A percentile compares a stretch with the other conserved stretches of the same genome.
Conservation (phyloP, 2,113 vertebrate genomes). For the Halichoeres trimaculatus region DNA sequence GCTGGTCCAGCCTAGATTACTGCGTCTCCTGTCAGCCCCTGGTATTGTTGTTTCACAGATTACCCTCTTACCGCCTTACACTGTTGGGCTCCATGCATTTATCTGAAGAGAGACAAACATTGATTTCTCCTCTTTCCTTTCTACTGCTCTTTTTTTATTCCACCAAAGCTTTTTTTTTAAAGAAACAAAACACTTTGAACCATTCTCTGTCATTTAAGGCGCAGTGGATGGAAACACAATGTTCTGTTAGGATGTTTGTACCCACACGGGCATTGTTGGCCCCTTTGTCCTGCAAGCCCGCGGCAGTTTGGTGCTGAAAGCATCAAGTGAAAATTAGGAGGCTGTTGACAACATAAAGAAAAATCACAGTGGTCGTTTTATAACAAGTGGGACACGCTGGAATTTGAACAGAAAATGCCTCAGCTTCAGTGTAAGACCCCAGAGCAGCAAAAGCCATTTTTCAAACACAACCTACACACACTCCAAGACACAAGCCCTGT, state of each 20-base stretch:
- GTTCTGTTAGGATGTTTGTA: constrained; percentile 32
- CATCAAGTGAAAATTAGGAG: constrained; percentile 13
- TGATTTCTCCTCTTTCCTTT: constrained; percentile 70
- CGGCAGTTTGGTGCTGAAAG: constrained; percentile 1
- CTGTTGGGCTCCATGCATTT: constrained; percentile 63
- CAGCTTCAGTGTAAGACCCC: background rate
- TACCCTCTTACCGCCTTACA: constrained; percentile 66
- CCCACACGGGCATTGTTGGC: constrained; percentile 2
- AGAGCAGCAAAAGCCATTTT: background rate
- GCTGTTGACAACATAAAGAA: constrained; percentile 5
- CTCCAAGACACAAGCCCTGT: constrained; percentile 3
- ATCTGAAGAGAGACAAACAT: constrained; percentile 73
- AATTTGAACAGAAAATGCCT: constrained; percentile 10
- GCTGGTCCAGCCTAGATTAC: constrained; percentile 73
- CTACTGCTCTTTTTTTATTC: constrained; percentile 52
- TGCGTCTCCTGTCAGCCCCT: constrained; percentile 64
- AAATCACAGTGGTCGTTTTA: background rate
- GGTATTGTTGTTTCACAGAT: constrained; percentile 78
- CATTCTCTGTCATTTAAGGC: constrained; percentile 54
- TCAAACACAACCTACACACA: constrained; percentile 7
- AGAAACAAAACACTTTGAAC: constrained; percentile 35
- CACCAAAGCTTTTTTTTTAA: constrained; percentile 47
- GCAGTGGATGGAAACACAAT: constrained; percentile 33
- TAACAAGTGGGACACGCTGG: constrained; percentile 1
- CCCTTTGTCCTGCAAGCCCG: constrained; percentile 34